Evolutionary conservation across 2,888 invertebrate species (phyloP).

Genomic region (Neoitamus cyanurus): DNA sequence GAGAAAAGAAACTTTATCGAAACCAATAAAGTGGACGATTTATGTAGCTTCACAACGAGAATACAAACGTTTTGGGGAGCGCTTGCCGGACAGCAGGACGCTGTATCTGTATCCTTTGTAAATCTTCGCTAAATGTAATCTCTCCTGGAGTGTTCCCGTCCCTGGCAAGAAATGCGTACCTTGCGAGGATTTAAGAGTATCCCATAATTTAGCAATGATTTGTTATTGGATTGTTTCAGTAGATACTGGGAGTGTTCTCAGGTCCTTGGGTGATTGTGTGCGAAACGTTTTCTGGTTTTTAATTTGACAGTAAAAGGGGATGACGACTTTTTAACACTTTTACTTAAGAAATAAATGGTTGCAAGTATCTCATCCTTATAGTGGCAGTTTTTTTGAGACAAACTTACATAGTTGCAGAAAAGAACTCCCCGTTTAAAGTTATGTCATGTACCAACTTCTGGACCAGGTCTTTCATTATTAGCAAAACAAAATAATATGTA

Average conservation of each 20-base stretch:
- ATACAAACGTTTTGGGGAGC: constrained; percentile 44
- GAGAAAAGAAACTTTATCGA: constrained; percentile 51
- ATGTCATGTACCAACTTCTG: too few species aligned
- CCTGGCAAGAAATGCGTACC: constrained; percentile 35
- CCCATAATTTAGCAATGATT: constrained; percentile 51
- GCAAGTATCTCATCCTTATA: too few species aligned
- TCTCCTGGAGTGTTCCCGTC: neutral
- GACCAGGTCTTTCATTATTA: too few species aligned
- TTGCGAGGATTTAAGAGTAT: constrained; percentile 47
- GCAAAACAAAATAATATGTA: too few species aligned
- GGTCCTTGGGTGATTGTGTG: neutral
- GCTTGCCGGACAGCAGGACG: neutral
- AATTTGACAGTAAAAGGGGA: neutral
- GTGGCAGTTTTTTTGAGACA: too few species aligned
- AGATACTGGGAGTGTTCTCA: neutral
- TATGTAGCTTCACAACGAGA: constrained; percentile 48
- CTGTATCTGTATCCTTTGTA: constrained; percentile 2
- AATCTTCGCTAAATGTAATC: constrained; percentile 6
- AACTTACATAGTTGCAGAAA: too few species aligned
- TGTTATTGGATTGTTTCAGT: constrained; percentile 28
- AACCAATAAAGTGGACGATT: constrained; percentile 53
- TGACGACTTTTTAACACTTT: neutral
- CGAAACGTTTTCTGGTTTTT: neutral
- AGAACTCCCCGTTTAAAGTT: too few species aligned
- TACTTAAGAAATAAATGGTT: neutral